Evolutionary conservation across 1,140 invertebrate genomes (phyloP).

Genomic region (Sarcophaga peregrina): DNA sequence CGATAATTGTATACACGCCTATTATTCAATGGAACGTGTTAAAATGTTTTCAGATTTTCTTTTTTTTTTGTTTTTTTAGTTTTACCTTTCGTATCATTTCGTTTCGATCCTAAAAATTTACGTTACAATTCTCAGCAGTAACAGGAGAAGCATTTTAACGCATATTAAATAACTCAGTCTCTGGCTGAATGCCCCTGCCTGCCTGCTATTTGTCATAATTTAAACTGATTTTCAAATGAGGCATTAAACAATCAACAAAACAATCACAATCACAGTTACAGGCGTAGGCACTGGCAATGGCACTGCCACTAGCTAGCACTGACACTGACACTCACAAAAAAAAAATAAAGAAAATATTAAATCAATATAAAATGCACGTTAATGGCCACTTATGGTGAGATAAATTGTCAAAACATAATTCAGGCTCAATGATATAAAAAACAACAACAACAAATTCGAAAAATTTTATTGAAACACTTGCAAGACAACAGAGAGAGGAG

Average conservation of each 20-base stretch:
- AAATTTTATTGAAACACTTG: too few species aligned
- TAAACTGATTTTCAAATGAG: not conserved
- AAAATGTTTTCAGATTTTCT: not conserved
- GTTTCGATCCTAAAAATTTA: not conserved
- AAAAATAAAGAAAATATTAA: not conserved
- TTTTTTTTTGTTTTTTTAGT: too few species aligned
- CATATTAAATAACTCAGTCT: not conserved
- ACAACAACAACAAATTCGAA: not conserved
- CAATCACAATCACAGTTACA: too few species aligned
- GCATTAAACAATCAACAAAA: not conserved
- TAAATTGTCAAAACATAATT: conserved; percentile 13
- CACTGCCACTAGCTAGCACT: too few species aligned
- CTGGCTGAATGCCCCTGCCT: not conserved
- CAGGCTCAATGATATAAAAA: not conserved
- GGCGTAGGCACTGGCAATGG: too few species aligned
- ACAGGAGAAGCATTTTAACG: not conserved
- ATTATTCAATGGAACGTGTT: not conserved
- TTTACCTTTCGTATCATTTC: not conserved
- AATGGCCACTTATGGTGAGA: conserved; percentile 13
- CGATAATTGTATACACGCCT: not conserved
- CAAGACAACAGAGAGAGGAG: too few species aligned
- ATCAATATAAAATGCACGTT: conserved; percentile 2
- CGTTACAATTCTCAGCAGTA: not conserved
- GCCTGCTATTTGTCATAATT: not conserved
- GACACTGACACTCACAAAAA: too few species aligned